Conservation (phyloP, 2,113 vertebrate species). For the Paramisgurnus dabryanus region DNA sequence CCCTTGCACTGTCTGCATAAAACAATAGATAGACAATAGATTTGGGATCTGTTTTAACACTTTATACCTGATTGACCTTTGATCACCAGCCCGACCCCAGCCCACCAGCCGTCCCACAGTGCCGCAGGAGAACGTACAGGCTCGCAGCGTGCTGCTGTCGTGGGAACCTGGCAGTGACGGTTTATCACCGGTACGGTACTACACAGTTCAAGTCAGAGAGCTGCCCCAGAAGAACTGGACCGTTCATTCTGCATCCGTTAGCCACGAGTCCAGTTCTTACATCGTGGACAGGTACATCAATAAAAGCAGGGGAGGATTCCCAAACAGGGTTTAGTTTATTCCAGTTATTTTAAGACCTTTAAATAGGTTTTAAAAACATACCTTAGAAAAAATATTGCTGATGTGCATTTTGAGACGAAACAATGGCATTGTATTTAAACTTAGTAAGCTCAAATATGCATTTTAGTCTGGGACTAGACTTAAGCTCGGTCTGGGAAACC, state of each 20-base stretch:
- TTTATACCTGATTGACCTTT: constrained; percentile 10
- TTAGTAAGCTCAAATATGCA: too few species aligned
- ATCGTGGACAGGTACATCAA: constrained; percentile 82
- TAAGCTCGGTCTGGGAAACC: too few species aligned
- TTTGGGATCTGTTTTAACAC: too few species aligned
- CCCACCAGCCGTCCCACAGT: constrained; percentile 84
- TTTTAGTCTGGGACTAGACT: too few species aligned
- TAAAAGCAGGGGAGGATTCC: neutral
- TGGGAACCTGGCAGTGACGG: constrained; percentile 97
- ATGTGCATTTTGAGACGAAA: too few species aligned
- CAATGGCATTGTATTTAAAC: too few species aligned
- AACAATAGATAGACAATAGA: too few species aligned
- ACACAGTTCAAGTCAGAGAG: constrained; percentile 90
- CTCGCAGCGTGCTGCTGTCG: constrained; percentile 85
- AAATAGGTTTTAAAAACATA: too few species aligned
- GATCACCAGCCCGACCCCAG: constrained; percentile 81
- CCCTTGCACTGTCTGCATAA: too few species aligned
- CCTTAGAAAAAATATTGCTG: too few species aligned
- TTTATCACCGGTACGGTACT: constrained; percentile 93
- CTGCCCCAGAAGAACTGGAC: constrained; percentile 86
- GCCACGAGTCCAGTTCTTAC: constrained; percentile 84
- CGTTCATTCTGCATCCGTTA: constrained; percentile 82
- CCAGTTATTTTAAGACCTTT: too few species aligned
- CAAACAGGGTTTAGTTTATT: too few species aligned
- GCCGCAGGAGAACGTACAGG: constrained; percentile 76